Evolutionary conservation across 2,888 invertebrate genomes (phyloP).

Genomic region (Zeuzera pyrina): DNA sequence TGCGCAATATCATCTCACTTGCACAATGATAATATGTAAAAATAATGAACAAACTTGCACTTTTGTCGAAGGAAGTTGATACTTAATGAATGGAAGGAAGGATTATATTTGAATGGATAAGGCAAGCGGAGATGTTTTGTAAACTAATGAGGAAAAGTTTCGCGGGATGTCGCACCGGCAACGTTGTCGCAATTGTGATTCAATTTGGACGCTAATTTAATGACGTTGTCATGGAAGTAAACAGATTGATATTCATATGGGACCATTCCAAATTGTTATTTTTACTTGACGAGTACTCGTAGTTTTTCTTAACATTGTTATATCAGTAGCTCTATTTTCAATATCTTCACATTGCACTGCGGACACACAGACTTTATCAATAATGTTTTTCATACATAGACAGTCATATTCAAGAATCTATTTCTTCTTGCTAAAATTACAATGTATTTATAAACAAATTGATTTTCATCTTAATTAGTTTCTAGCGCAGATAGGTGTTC

Average conservation of each 20-base stretch:
- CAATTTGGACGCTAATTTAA: conserved; percentile 73
- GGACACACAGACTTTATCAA: too few species aligned
- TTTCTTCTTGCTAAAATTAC: too few species aligned
- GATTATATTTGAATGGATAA: conserved; percentile 33
- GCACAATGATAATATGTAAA: conserved; percentile 73
- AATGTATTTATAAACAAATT: too few species aligned
- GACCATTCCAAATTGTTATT: conserved; percentile 53
- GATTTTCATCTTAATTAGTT: too few species aligned
- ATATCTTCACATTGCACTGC: too few species aligned
- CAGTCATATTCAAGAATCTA: too few species aligned
- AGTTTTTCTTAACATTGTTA: too few species aligned
- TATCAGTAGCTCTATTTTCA: too few species aligned
- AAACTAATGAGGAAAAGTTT: conserved; percentile 73
- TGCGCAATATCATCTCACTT: conserved; percentile 47
- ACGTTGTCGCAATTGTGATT: conserved; percentile 72
- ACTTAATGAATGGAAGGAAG: conserved; percentile 33
- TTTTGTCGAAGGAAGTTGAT: conserved; percentile 36
- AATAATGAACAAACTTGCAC: conserved; percentile 69
- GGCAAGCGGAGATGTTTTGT: conserved; percentile 58
- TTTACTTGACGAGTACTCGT: conserved; percentile 19
- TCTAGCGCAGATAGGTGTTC: too few species aligned
- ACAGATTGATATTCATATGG: conserved; percentile 74
- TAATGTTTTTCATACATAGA: too few species aligned
- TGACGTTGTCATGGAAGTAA: conserved; percentile 63
- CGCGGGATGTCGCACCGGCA: conserved; percentile 62